A percentile compares a stretch with the other conserved stretches of the same genome.
phyloP scores from a whole-genome alignment of 1,140 invertebrate genomes.

The Muscidifurax raptorellus region DNA sequence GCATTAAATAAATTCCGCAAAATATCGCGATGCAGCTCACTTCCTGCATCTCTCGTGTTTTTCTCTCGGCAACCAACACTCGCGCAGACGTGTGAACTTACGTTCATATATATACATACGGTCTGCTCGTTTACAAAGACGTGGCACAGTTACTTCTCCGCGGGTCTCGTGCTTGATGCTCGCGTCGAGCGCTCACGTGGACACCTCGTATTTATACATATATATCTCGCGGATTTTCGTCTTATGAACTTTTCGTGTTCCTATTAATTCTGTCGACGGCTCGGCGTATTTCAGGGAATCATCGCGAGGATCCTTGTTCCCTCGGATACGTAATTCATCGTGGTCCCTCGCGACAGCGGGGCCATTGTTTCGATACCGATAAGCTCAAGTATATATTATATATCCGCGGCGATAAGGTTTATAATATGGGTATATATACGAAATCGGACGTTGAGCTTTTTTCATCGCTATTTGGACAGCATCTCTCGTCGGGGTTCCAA shows the following conservation, averaged over 20 bases:
- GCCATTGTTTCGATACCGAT: no score
- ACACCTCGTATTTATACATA: neutral
- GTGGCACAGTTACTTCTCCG: slow-evolving; percentile 14
- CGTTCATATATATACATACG: neutral
- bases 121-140: neutral
- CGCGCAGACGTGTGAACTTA: neutral
- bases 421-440: no score
- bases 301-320: no score
- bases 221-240: neutral
- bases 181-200: neutral
- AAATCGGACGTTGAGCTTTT: no score
- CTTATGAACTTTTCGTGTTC: neutral
- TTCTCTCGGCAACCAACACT: neutral
- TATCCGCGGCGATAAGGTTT: no score
- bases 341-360: no score
- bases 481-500: no score
- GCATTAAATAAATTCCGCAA: neutral
- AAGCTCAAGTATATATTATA: no score
- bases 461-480: no score
- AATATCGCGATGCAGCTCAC: neutral
- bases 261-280: neutral
- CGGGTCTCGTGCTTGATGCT: neutral
- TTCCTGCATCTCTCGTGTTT: slow-evolving; percentile 1
- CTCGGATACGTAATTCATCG: no score
- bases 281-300: neutral